Base-by-base conservation (phyloP, 2,888 invertebrate species). In the Tachina fera region DNA sequence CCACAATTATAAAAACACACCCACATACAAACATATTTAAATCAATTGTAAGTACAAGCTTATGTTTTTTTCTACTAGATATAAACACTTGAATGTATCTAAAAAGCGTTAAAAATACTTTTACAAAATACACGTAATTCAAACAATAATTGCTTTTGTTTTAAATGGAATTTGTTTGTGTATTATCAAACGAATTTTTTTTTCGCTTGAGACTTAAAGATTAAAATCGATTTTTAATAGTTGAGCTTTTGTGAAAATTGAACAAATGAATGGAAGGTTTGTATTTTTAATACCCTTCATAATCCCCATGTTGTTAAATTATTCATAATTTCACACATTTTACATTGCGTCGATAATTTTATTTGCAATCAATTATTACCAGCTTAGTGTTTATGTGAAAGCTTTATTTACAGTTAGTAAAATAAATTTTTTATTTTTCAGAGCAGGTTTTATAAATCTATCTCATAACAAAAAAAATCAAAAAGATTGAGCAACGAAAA, bases 171-270 rank as follows among this genome's bases (percentile, higher is more conserved):
- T 31, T 31, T 31, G 31, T 31, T 31, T 31, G 31, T 31, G 31
- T 31, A 31, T 5, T 31, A 31, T 31, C 45, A 22, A 43, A 31
- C 11, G 1, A 2, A 8, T 56, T 67, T 16, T 74, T 39, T 41
- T 22, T 68, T 60, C 43, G 77, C 47, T 68, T 68, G 68, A 68
- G 49, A 60, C 41, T 16, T 49, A 60, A 49, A 68, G 77, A 68
- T 77, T 60, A 77, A 60, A 51, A 22, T 39, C 41, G 51, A 60
- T 77, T 49, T 41, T 68, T 49, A 60, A 68, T 68, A 77, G 49
- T 77, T 60, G 19, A 49, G 49, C 76, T 77, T 63, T 77, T 53
- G 58, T 77, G 22, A 41, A 43, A 53, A 53, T 65, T 10, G 41
- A 31, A 31, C 31, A 31, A 31, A 6, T 31, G 5, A 31, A 6